Conservation (phyloP, 2,888 invertebrate genomes). For the Petrolisthes manimaculis region DNA sequence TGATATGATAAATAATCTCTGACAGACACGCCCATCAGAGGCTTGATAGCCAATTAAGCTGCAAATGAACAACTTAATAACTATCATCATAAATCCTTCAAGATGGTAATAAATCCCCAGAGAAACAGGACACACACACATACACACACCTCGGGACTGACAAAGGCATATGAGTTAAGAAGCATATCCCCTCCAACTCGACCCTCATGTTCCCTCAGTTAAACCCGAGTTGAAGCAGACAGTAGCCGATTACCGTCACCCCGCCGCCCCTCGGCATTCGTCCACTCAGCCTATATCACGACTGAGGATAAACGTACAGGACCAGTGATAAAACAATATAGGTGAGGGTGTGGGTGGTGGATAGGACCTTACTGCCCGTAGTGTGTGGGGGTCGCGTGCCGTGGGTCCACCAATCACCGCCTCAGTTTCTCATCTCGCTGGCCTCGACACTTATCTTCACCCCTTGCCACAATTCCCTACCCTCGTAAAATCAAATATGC, state of each 20-base stretch:
- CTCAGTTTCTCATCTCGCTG: slow-evolving; percentile 56
- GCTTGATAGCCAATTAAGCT: slow-evolving; percentile 64
- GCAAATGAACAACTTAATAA: slow-evolving; percentile 65
- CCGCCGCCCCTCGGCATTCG: neutral
- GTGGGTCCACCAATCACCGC: slow-evolving; percentile 49
- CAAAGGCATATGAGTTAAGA: slow-evolving; percentile 36
- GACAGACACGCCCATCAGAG: slow-evolving; percentile 58
- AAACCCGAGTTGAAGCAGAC: neutral
- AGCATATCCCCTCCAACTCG: neutral
- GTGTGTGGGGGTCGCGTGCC: slow-evolving; percentile 45
- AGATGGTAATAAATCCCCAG: slow-evolving; percentile 55
- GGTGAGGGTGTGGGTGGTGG: neutral
- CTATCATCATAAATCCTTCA: slow-evolving; percentile 63
- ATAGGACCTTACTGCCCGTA: slow-evolving; percentile 15
- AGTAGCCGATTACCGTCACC: slow-evolving; percentile 14
- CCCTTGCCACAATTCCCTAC: too few species aligned
- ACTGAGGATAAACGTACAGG: too few species aligned
- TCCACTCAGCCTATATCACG: too few species aligned
- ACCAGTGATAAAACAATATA: too few species aligned
- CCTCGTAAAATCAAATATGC: too few species aligned
- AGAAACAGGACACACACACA: slow-evolving; percentile 38
- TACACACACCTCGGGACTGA: slow-evolving; percentile 28
- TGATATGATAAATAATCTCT: slow-evolving; percentile 62
- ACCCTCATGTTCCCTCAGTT: neutral
- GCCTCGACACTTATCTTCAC: slow-evolving; percentile 58